phyloP scores from a whole-genome alignment of 2,113 vertebrate genomes.

The Delphinapterus leucas region DNA sequence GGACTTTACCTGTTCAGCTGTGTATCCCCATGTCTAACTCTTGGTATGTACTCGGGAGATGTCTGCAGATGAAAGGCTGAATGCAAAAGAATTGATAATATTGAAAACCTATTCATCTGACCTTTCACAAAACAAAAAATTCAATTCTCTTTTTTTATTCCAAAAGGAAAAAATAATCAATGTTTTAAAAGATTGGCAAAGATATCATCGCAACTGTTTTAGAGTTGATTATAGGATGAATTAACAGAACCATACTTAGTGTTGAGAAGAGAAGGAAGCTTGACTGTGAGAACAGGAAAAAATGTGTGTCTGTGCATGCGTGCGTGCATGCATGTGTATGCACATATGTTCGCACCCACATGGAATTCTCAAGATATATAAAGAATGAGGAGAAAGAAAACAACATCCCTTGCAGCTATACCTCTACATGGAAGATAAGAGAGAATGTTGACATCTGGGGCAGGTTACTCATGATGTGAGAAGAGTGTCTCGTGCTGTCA shows the following conservation, averaged over 20 bases:
- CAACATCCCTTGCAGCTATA: neutral
- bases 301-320: accelerated
- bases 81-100: neutral
- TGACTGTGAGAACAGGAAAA: neutral
- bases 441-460: neutral
- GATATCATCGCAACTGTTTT: neutral
- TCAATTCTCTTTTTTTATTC: neutral
- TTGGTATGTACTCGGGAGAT: neutral
- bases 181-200: neutral
- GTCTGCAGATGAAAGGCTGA: neutral
- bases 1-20: neutral
- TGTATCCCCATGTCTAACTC: neutral
- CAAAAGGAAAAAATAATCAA: neutral
- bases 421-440: neutral
- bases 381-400: neutral
- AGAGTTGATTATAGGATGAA: neutral
- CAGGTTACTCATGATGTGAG: neutral
- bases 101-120: neutral
- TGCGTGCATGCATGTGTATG: neutral
- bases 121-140: neutral
- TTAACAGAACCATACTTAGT: neutral
- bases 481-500: neutral
- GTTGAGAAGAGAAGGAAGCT: neutral
- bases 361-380: neutral
- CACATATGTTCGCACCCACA: neutral